Base-by-base conservation (phyloP, 2,797 vertebrate species). In the Sebastes miniatus region DNA sequence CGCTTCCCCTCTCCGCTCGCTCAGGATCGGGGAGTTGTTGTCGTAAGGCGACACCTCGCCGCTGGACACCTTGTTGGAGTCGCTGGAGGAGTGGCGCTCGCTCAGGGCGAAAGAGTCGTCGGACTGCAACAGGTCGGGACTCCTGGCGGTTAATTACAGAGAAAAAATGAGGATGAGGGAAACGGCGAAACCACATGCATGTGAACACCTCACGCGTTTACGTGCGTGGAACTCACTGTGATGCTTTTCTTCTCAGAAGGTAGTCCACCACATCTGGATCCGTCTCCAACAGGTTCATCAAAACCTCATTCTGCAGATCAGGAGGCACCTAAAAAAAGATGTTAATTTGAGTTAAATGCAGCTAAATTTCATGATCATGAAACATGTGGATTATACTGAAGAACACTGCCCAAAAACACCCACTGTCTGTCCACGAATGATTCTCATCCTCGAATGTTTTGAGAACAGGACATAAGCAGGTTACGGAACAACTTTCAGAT, bases 261-360 rank as follows among this genome's bases (percentile, higher is more conserved):
- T 99, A 98, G 94, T 99, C 98, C 56, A 99, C 97, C 36, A 99
- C 97, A 34, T 99, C 98, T 3, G 98, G 97, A 79, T 99, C 97
- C 0, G 97, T 98, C 92, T 99, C 98, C 87, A 98, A 79, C 12
- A 99, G 94, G 87, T 97, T 99, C 95, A 98, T 97, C 83, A 99
- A 91, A 61, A 99, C 97, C 94, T 99, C 97, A 18, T 99, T 99
- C 90, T 99, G 98, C 69, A 99, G 96, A 88, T 99, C 98, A 8
- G 98, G 96, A 25, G 97, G 95, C 50, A 99, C 98, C 98, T 99
- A 73, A 68, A 50, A 59, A 50, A 59, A 14, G 5, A 73, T 20
- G 10, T 70, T 14, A 62, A 54, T 20, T 13, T 76, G 25, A 32
- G 14, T 63, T 20, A 67, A 73, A 69, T 72, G 20, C 12, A 39